Conservation (phyloP, 1,140 invertebrate species). For the Ooceraea biroi region DNA sequence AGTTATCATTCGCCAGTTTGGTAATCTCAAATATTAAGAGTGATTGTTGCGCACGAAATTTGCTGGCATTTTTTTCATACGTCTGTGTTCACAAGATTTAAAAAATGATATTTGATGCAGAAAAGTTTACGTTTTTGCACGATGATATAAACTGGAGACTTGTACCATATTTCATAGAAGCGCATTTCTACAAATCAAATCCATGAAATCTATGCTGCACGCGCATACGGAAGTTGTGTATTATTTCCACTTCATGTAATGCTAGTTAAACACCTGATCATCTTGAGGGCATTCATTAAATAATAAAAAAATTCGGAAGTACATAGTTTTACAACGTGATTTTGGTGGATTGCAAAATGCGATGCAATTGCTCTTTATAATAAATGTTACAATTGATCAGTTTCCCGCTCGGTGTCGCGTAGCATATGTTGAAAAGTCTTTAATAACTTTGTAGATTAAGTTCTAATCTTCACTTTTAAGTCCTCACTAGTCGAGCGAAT, state of each 20-base stretch:
- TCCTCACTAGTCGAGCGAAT: slow-evolving; percentile 1
- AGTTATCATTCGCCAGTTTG: not conserved
- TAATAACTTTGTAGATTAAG: slow-evolving; percentile 44
- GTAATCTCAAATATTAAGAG: not conserved
- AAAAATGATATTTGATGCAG: not conserved
- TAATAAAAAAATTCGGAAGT: slow-evolving; percentile 23
- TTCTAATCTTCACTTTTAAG: slow-evolving; percentile 27
- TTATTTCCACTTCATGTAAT: slow-evolving; percentile 37
- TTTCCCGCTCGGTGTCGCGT: not conserved
- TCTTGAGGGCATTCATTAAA: slow-evolving; percentile 21
- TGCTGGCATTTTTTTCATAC: not conserved
- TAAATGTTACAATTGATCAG: not conserved
- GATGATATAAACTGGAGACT: slow-evolving; percentile 5
- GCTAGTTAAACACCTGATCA: slow-evolving; percentile 17
- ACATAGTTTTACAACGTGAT: not conserved
- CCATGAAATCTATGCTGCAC: not conserved
- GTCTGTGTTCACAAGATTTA: not conserved
- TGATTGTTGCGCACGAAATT: not conserved
- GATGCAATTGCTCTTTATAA: not conserved
- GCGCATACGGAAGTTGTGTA: not conserved
- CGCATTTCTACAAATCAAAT: slow-evolving; percentile 14
- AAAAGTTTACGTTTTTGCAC: not conserved
- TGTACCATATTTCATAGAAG: not conserved
- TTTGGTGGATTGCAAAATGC: slow-evolving; percentile 9
- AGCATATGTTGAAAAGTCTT: slow-evolving; percentile 30